Evolutionary conservation across 2,888 invertebrate genomes (phyloP).

Genomic region (Cantharis flavilabris): DNA sequence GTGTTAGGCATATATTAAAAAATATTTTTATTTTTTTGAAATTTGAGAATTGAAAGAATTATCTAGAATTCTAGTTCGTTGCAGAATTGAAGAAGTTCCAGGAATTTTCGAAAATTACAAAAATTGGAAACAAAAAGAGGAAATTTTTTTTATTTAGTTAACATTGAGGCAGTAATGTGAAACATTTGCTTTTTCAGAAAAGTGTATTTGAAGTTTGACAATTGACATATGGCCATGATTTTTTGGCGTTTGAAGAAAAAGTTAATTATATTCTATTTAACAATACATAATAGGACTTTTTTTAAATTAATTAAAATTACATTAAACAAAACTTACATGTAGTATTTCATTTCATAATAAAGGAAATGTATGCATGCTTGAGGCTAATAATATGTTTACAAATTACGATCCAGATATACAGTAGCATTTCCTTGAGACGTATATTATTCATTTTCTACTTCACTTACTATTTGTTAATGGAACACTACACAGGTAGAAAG

Average conservation of each 20-base stretch:
- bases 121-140: too few species aligned
- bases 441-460: constrained; percentile 55
- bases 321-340: not conserved
- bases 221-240: not conserved
- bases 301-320: not conserved
- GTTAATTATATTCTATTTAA: not conserved
- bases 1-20: too few species aligned
- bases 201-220: too few species aligned
- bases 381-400: constrained; percentile 53
- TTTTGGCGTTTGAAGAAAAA: not conserved
- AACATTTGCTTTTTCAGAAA: too few species aligned
- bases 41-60: too few species aligned
- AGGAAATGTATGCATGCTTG: constrained; percentile 53
- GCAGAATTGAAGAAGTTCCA: too few species aligned
- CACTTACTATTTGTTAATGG: constrained; percentile 53
- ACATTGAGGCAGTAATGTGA: too few species aligned
- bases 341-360: constrained; percentile 44
- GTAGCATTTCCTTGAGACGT: constrained; percentile 54
- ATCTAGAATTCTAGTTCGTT: too few species aligned
- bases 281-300: not conserved
- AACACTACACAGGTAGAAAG: constrained; percentile 41
- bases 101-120: too few species aligned
- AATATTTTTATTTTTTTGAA: too few species aligned
- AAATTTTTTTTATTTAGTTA: too few species aligned
- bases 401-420: constrained; percentile 55